Evolutionary conservation across 2,888 invertebrate species (phyloP).

Genomic region (Pyralis farinalis): DNA sequence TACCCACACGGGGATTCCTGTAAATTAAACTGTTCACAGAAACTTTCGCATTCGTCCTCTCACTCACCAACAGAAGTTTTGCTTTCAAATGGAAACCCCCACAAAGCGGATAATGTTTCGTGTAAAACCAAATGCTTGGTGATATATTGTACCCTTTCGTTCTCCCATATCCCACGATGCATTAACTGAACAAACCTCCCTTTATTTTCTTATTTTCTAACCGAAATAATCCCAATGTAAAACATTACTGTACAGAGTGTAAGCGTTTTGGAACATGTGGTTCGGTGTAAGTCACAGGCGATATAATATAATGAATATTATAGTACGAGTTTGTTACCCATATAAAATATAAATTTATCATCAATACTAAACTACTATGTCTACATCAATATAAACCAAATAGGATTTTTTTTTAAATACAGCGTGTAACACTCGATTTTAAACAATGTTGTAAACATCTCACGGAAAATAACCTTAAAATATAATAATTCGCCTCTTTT

Average conservation of each 20-base stretch:
- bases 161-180: slow-evolving; percentile 14
- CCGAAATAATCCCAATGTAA: slow-evolving; percentile 27
- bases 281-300: slow-evolving; percentile 9
- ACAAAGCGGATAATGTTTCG: background rate
- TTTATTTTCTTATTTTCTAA: slow-evolving; percentile 20
- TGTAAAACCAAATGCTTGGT: background rate
- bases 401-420: no score
- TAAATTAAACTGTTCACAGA: slow-evolving; percentile 6
- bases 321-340: no score
- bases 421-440: no score
- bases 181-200: slow-evolving; percentile 23
- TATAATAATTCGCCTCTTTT: no score
- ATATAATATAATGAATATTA: no score
- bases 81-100: background rate
- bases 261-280: slow-evolving; percentile 23
- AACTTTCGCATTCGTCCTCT: background rate
- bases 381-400: no score
- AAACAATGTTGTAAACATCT: no score
- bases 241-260: slow-evolving; percentile 30
- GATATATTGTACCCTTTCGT: background rate
- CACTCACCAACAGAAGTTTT: background rate
- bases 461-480: no score
- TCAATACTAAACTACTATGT: no score
- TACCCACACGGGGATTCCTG: background rate
- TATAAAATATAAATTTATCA: no score